Evolutionary conservation across 2,113 vertebrate genomes (phyloP).

Genomic region (Marcusenius ussheri): DNA sequence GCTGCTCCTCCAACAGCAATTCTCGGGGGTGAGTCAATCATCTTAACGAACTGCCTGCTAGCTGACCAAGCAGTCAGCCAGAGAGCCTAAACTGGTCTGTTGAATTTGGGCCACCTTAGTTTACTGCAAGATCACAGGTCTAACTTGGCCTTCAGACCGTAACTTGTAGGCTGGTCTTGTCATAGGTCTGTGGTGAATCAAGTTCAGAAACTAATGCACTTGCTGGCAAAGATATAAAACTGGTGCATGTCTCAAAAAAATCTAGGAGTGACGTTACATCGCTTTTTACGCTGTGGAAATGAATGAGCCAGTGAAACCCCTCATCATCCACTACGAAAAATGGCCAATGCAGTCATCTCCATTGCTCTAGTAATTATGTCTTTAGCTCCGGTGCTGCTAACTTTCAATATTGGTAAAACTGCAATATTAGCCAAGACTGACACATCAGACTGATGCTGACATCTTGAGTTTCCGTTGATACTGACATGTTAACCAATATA

Average conservation of each 20-base stretch:
- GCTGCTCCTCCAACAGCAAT: background rate
- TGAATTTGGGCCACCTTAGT: background rate
- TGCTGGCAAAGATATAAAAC: background rate
- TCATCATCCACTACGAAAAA: background rate
- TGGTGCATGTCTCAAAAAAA: background rate
- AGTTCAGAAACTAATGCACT: background rate
- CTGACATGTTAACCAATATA: background rate
- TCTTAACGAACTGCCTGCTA: background rate
- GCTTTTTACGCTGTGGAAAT: background rate
- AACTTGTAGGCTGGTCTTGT: background rate
- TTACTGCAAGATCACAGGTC: background rate
- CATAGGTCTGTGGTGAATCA: background rate
- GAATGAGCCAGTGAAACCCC: background rate
- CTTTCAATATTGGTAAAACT: no score
- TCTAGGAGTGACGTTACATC: background rate
- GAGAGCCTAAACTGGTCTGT: background rate
- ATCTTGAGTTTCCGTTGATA: background rate
- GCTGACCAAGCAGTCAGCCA: background rate
- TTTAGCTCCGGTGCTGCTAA: no score
- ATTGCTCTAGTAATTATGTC: background rate
- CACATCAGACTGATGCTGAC: background rate
- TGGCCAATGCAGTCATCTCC: background rate
- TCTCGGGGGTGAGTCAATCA: background rate
- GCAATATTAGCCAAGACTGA: no score
- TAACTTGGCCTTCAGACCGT: background rate